Conservation (phyloP, 2,888 invertebrate genomes). For the Dolichomitus sp. region DNA sequence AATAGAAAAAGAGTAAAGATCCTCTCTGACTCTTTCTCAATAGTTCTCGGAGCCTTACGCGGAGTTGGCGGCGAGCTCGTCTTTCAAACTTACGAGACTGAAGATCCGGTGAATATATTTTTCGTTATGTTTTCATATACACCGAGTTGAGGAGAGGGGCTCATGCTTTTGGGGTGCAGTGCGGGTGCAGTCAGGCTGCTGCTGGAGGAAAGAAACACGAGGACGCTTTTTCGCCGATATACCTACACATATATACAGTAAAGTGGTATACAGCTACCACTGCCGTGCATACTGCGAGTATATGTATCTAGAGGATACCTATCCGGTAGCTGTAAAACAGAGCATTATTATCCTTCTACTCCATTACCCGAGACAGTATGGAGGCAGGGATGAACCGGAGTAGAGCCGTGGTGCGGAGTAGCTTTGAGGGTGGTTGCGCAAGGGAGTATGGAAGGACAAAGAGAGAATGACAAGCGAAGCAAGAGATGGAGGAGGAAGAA, state of each 20-base stretch:
- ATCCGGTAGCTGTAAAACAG: constrained; percentile 79
- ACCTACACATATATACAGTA: constrained; percentile 10
- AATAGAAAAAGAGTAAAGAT: constrained; percentile 45
- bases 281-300: constrained; percentile 29
- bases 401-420: constrained; percentile 61
- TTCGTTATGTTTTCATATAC: constrained; percentile 80
- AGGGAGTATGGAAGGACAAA: constrained; percentile 18
- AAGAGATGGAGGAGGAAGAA: constrained; percentile 43
- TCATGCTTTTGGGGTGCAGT: constrained; percentile 18
- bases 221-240: constrained; percentile 64
- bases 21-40: constrained; percentile 6
- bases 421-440: constrained; percentile 53
- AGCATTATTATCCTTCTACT: constrained; percentile 84
- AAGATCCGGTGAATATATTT: constrained; percentile 78
- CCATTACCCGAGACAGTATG: constrained; percentile 82
- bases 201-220: constrained; percentile 68
- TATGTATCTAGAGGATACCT: constrained; percentile 59
- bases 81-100: constrained; percentile 80
- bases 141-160: constrained; percentile 34
- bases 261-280: not conserved
- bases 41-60: constrained; percentile 23
- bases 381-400: constrained; percentile 72
- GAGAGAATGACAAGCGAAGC: constrained; percentile 54
- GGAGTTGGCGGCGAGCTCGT: constrained; percentile 66
- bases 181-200: constrained; percentile 34